Percentiles rank a stretch among this genome's conserved stretches.
These are phyloP conservation scores for Ginglymostoma cirratum DNA, from an alignment of 2,113 vertebrate species.

Conservation along the genomic window DNA sequence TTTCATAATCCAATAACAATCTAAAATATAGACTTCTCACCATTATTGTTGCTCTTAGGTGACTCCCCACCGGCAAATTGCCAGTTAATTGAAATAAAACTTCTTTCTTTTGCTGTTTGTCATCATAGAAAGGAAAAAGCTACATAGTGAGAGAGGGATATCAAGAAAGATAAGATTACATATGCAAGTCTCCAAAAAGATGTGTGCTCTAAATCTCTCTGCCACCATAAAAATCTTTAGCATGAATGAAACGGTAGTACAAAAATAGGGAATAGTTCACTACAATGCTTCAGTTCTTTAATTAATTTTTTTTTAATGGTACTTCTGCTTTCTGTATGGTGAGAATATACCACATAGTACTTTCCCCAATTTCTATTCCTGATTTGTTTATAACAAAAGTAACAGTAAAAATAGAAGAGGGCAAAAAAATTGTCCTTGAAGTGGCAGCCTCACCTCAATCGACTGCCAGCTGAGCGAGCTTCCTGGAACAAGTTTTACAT, in stretches of 20 bases:
- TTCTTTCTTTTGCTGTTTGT: neutral
- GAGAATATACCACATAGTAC: neutral
- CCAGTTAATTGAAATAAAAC: neutral
- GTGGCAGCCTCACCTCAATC: neutral
- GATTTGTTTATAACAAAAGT: neutral
- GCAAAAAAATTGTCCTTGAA: neutral
- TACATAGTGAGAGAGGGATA: neutral
- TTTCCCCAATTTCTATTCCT: constrained; percentile 2
- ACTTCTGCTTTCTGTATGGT: neutral
- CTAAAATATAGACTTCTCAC: neutral
- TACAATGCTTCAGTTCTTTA: neutral
- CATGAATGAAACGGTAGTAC: neutral
- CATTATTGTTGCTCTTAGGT: neutral
- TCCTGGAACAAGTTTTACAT: neutral
- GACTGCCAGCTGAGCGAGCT: neutral
- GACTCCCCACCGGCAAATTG: neutral
- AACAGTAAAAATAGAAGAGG: neutral
- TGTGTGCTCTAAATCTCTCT: neutral
- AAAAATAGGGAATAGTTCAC: neutral
- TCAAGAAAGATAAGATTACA: neutral
- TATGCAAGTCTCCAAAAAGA: neutral
- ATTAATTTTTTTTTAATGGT: constrained; percentile 1
- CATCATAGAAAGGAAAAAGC: neutral
- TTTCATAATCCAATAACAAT: neutral
- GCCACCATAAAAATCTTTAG: neutral